Evolutionary conservation across 1,140 invertebrate species (phyloP).

Genomic region (Liolophura sinensis): DNA sequence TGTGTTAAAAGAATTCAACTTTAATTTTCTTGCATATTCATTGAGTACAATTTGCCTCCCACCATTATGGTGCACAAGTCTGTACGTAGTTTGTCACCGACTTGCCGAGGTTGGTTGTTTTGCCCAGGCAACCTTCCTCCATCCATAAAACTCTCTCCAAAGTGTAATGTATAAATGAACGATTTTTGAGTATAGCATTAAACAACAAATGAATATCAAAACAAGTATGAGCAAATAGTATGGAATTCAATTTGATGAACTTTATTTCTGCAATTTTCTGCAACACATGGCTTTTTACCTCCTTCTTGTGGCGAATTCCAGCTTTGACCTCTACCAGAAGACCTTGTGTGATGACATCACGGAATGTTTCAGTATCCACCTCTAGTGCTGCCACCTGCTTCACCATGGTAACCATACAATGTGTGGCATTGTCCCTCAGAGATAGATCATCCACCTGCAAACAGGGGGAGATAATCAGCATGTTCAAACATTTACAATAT

Average conservation of each 20-base stretch:
- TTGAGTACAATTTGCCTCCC: too few species aligned
- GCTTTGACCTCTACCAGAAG: constrained; percentile 71
- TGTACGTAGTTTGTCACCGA: too few species aligned
- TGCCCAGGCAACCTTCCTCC: too few species aligned
- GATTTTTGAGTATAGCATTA: too few species aligned
- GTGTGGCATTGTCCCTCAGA: constrained; percentile 75
- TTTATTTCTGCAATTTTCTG: background rate
- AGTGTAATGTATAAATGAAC: too few species aligned
- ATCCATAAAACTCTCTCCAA: too few species aligned
- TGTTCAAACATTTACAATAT: background rate
- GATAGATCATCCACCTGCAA: constrained; percentile 74
- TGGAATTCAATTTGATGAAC: background rate
- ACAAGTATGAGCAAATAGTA: too few species aligned
- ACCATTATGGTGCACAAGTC: too few species aligned
- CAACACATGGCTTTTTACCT: constrained; percentile 30
- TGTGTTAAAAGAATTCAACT: too few species aligned
- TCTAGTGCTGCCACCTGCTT: constrained; percentile 54
- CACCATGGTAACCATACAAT: constrained; percentile 72
- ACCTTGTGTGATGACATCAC: constrained; percentile 74
- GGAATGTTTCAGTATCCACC: constrained; percentile 44
- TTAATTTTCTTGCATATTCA: too few species aligned
- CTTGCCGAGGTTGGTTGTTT: too few species aligned
- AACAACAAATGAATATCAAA: too few species aligned
- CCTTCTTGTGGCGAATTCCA: constrained; percentile 64
- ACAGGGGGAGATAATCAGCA: background rate